Evolutionary conservation across 2,797 vertebrate genomes (phyloP).

Genomic region (Glossophaga mutica): DNA sequence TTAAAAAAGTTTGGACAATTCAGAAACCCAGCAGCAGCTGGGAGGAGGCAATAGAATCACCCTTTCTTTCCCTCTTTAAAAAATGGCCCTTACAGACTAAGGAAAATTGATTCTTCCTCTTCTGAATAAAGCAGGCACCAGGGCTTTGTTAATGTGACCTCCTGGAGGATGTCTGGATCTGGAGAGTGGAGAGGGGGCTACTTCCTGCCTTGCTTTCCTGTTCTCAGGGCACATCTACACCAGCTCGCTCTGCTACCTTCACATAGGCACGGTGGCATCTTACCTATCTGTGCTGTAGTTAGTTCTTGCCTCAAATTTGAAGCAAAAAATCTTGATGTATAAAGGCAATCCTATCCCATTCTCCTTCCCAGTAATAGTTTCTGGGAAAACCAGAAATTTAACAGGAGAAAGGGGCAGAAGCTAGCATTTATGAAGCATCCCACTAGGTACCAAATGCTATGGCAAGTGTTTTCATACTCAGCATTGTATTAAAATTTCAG

Average conservation of each 20-base stretch:
- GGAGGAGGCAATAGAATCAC: neutral
- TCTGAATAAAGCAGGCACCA: neutral
- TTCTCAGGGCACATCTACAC: neutral
- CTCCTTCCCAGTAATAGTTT: neutral
- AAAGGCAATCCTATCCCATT: neutral
- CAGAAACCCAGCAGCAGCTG: neutral
- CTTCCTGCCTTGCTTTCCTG: neutral
- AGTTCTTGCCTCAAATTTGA: neutral
- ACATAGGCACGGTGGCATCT: accelerated
- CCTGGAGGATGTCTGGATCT: neutral
- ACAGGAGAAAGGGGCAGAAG: constrained; percentile 11
- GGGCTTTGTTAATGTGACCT: constrained; percentile 7
- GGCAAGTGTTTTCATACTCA: neutral
- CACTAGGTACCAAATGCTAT: neutral
- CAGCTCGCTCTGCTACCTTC: neutral
- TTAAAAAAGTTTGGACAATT: neutral
- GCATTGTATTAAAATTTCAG: neutral
- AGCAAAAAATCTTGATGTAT: neutral
- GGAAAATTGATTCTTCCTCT: constrained; percentile 19
- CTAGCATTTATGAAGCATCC: neutral
- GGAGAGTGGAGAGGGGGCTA: neutral
- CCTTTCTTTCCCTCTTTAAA: neutral
- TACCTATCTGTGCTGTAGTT: neutral
- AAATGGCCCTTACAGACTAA: neutral
- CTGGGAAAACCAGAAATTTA: neutral